phyloP scores from a whole-genome alignment of 2,888 invertebrate species.

The Ochropacha duplaris region DNA sequence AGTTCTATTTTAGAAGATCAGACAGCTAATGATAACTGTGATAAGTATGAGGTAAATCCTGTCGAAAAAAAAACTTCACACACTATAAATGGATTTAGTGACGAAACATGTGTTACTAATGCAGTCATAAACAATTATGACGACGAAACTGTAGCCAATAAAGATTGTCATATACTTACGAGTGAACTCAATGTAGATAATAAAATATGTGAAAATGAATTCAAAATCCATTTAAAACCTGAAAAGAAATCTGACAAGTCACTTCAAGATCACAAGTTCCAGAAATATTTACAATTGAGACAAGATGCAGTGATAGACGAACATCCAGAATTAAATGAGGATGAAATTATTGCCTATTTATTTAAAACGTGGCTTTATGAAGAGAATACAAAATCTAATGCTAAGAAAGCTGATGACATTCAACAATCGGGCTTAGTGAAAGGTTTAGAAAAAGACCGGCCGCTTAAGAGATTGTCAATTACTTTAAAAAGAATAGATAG shows the following conservation, averaged over 20 bases:
- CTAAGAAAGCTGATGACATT: slow-evolving; percentile 26
- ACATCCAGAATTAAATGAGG: slow-evolving; percentile 74
- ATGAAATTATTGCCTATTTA: slow-evolving; percentile 74
- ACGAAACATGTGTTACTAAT: slow-evolving; percentile 15
- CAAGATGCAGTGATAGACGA: slow-evolving; percentile 76
- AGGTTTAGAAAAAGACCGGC: slow-evolving; percentile 18
- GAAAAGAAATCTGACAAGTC: slow-evolving; percentile 31
- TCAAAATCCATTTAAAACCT: slow-evolving; percentile 24
- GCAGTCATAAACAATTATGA: slow-evolving; percentile 24
- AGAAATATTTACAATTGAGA: slow-evolving; percentile 74
- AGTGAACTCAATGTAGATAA: slow-evolving; percentile 28
- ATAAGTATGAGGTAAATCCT: background rate
- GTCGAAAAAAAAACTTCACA: slow-evolving; percentile 10
- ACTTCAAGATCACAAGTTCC: slow-evolving; percentile 67
- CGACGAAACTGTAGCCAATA: slow-evolving; percentile 36
- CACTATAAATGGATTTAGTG: slow-evolving; percentile 14
- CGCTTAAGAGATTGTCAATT: slow-evolving; percentile 11
- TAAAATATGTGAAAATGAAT: slow-evolving; percentile 9
- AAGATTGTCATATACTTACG: slow-evolving; percentile 42
- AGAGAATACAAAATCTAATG: slow-evolving; percentile 44
- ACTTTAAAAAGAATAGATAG: slow-evolving; percentile 9
- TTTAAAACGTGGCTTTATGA: slow-evolving; percentile 76
- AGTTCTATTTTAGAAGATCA: background rate
- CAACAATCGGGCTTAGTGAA: slow-evolving; percentile 29
- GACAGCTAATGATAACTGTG: background rate